Evolutionary conservation across 2,113 vertebrate species (phyloP), one percentile per base, ranked within the genome.

Genomic region (Climacteris rufus): DNA sequence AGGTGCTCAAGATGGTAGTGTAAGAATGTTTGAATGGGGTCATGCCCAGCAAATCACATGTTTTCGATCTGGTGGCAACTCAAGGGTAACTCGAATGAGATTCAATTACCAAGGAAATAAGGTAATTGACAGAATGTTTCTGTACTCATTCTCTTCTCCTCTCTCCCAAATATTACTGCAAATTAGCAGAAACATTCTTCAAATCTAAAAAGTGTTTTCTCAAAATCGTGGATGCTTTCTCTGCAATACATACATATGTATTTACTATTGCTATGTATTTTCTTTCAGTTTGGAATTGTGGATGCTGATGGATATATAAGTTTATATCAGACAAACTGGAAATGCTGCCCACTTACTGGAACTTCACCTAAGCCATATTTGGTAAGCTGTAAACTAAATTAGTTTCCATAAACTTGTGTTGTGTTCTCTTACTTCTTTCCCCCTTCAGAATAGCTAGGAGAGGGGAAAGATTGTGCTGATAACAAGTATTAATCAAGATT

Each of bases 41-140:
- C 99, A 99, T 88, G 99, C 99, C 10, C 99, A 99, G 95, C 99
- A 99, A 97, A 99, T 99, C 96, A 98, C 98, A 44, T 99, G 99
- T 96, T 99, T 99, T 97, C 98, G 99, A n/a, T 98, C 99, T 97
- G 98, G 99, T 19, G 99, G 99, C 69, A 99, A 99, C 97, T 98
- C 99, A 81, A 98, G 99, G 95, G 98, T 99, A 88, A 99, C 99
- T 87, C 98, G 99, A 91, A 99, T 99, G 97, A 98, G 99, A 89
- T 99, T 99, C 98, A 99, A 98, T 96, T 98, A 99, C 93, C 99
- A 99, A 96, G 99, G 99, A 94, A 99, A 99, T 98, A 99, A 99
- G 98, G 99, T 99, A 97, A 60, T 16, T 64, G 68, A 37, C 39
- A 90, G 49, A 79, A 92, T 18, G 82, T 15, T 71, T 81, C 27